Percentiles rank a stretch among this genome's conserved stretches.
Conservation (phyloP, 2,113 vertebrate genomes). For the Bos javanicus region DNA sequence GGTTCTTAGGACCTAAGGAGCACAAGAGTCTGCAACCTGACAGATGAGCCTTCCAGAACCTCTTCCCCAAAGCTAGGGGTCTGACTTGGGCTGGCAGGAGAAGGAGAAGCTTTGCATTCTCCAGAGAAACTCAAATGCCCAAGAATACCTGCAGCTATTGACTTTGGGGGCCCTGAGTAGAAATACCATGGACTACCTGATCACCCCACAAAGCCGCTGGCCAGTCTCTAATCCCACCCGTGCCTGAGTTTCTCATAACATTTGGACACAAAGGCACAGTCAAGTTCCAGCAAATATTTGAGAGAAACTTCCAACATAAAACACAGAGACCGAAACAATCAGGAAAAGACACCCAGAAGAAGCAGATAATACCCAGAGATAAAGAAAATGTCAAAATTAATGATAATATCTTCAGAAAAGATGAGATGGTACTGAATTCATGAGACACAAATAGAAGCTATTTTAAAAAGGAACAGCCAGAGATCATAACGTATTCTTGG, state of each 20-base stretch:
- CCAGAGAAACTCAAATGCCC: background rate
- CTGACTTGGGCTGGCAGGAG: background rate
- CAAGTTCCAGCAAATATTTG: background rate
- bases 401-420: background rate
- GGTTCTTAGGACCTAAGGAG: background rate
- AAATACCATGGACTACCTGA: background rate
- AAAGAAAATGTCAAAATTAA: background rate
- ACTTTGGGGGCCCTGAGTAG: background rate
- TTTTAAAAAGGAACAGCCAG: background rate
- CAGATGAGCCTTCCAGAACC: background rate
- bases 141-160: background rate
- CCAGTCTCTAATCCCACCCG: background rate
- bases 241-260: background rate
- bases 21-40: background rate
- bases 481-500: background rate
- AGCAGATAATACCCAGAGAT: background rate
- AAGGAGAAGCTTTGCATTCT: background rate
- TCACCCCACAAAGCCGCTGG: background rate
- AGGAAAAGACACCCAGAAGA: background rate
- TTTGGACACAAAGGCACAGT: background rate
- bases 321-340: background rate
- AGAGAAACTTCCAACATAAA: background rate
- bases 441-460: background rate
- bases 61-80: background rate
- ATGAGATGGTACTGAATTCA: background rate